Base-by-base conservation (phyloP, 2,113 vertebrate genomes). In the Elanoides forficatus region DNA sequence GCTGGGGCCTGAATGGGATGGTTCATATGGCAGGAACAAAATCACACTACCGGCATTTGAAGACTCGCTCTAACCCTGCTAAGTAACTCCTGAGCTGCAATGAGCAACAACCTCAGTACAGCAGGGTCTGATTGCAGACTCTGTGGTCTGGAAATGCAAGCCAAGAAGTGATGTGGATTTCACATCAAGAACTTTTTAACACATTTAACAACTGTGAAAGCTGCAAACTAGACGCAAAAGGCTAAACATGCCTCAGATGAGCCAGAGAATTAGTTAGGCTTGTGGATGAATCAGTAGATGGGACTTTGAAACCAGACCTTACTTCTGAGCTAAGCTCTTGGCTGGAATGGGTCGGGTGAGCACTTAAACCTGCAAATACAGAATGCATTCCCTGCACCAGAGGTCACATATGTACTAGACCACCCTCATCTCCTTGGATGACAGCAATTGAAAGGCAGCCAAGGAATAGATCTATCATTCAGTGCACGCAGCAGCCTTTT, bases 271-370 rank as follows among this genome's bases (percentile, higher is more conserved):
- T 83, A 79, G 36, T 85, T 43, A 90, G 67, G 66, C 78, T 79
- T 95, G 52, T 62, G 63, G 58, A 83, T 88, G 88, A 93, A 81
- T 93, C 82, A 88, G 38, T 60, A 53, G 53, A 92, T 26, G 30
- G 26, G 63, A 62, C 79, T 95, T 95, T 93, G 91, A 92, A 96
- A 95, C 40, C 58, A 86, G 79, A 95, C 34, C 74, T 86, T 85
- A 71, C 22, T 86, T 90, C 67, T 88, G 85, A 95, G 67, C 74
- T 83, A 45, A 88, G 45, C 15, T 65, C 34, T 90, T 90, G 59
- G 74, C 88, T 92, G 45, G 29, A 90, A 20, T 17, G 7, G 9
- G 32, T 70, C 0, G 2, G 16, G 27, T 78, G 53, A 94, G 42
- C n/a, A 50, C 36, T 71, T 72, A 92, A 88, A 88, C 38, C 42